These are phyloP conservation scores for Empis stercorea DNA, from an alignment of 2,888 invertebrate genomes.

Conservation along the genomic window DNA sequence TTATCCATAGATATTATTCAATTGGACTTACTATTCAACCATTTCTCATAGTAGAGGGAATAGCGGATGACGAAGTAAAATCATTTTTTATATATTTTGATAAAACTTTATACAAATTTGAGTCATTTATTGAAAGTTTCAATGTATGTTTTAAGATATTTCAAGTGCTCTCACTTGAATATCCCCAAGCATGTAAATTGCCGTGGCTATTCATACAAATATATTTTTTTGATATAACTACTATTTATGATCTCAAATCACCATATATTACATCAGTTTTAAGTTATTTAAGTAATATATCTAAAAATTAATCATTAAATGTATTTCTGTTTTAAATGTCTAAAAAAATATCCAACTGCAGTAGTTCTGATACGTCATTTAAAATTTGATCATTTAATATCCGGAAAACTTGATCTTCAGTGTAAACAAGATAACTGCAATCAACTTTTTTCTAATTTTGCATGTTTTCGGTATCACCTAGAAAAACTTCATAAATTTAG, in stretches of 20 bases:
- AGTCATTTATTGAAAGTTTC: not conserved
- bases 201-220: not conserved
- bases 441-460: conserved; percentile 7
- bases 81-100: conserved; percentile 13
- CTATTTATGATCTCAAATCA: not conserved
- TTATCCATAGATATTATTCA: conserved; percentile 12
- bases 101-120: too few relatives aligned
- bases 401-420: not conserved
- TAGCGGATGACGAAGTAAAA: conserved; percentile 5
- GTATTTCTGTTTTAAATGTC: conserved; percentile 7
- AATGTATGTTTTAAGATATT: not conserved
- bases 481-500: conserved; percentile 1
- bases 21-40: conserved; percentile 13
- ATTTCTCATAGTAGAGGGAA: conserved; percentile 12
- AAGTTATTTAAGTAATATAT: conserved; percentile 1
- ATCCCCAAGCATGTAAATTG: not conserved
- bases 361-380: conserved; percentile 3
- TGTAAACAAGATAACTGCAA: conserved; percentile 9
- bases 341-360: not conserved
- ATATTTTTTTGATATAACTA: not conserved
- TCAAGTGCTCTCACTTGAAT: not conserved
- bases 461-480: conserved; percentile 4
- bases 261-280: not conserved
- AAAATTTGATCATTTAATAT: conserved; percentile 5
- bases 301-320: not conserved